These are phyloP conservation scores for Phrixothrix hirtus DNA, from an alignment of 2,888 invertebrate genomes.

Conservation along the genomic window DNA sequence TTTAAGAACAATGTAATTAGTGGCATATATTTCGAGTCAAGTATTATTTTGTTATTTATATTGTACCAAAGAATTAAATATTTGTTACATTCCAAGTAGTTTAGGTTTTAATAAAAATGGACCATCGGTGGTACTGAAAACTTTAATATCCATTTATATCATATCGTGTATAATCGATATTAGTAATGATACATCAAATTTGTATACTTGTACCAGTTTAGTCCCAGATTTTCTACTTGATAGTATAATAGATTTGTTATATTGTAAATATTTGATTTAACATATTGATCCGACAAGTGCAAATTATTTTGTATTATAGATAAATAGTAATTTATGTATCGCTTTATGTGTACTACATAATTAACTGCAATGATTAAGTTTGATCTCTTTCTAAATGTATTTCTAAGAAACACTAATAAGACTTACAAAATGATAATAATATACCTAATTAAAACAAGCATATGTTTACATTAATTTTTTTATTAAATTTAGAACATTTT, in stretches of 20 bases:
- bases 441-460: conserved; percentile 23
- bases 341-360: conserved; percentile 22
- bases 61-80: conserved; percentile 15
- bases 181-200: conserved; percentile 15
- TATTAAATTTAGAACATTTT: conserved; percentile 26
- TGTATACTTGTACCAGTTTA: conserved; percentile 17
- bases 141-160: conserved; percentile 13
- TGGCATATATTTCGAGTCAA: conserved; percentile 9
- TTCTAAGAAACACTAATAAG: conserved; percentile 28
- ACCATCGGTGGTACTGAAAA: conserved; percentile 20
- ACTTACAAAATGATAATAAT: conserved; percentile 30
- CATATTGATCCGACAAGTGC: conserved; percentile 18
- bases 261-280: conserved; percentile 28
- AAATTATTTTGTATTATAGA: conserved; percentile 28
- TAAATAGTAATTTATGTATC: conserved; percentile 24
- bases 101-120: conserved; percentile 15
- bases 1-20: no score
- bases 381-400: conserved; percentile 28
- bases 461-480: conserved; percentile 27
- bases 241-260: conserved; percentile 23
- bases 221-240: conserved; percentile 21
- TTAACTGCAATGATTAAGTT: conserved; percentile 24
- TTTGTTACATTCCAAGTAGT: conserved; percentile 20
- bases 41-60: conserved; percentile 1
- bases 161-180: conserved; percentile 23